These are phyloP conservation scores for Acrocephalus arundinaceus DNA, from an alignment of 2,113 vertebrate species.

Conservation along the genomic window DNA sequence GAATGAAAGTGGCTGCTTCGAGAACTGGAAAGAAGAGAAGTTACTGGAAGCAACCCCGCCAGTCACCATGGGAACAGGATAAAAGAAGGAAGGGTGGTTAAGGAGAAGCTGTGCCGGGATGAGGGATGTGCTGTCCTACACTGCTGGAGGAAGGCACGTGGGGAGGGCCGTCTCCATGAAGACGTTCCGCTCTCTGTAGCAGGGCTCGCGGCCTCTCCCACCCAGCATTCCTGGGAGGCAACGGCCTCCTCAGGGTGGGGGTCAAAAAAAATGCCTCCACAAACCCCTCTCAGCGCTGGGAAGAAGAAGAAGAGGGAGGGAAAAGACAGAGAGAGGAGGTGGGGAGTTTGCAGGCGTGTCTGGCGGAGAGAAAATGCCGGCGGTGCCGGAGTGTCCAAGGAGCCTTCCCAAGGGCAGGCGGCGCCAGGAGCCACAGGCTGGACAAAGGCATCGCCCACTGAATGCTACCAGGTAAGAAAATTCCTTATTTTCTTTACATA, in stretches of 20 bases:
- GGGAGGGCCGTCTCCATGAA: neutral
- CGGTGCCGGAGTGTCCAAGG: neutral
- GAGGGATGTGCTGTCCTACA: neutral
- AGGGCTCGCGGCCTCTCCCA: neutral
- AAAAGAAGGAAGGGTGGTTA: neutral
- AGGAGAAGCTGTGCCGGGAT: neutral
- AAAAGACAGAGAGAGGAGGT: neutral
- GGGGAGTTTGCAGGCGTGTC: neutral
- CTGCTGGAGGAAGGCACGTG: neutral
- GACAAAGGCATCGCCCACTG: neutral
- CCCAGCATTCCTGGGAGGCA: neutral
- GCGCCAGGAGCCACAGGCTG: neutral
- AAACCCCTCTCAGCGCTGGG: neutral
- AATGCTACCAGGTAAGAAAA: slow-evolving; percentile 17
- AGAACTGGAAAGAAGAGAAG: slow-evolving; percentile 58
- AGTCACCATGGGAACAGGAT: neutral
- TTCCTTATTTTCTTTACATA: slow-evolving; percentile 32
- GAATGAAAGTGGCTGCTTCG: slow-evolving; percentile 48
- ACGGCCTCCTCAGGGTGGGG: neutral
- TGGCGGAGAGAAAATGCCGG: neutral
- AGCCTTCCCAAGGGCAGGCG: neutral
- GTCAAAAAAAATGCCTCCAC: neutral
- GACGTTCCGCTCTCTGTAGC: neutral
- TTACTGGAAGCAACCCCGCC: slow-evolving; percentile 30
- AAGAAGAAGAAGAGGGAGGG: neutral